A percentile compares a stretch with the other conserved stretches of the same genome.
Conservation (phyloP, 2,113 vertebrate genomes). For the Callorhinus ursinus region DNA sequence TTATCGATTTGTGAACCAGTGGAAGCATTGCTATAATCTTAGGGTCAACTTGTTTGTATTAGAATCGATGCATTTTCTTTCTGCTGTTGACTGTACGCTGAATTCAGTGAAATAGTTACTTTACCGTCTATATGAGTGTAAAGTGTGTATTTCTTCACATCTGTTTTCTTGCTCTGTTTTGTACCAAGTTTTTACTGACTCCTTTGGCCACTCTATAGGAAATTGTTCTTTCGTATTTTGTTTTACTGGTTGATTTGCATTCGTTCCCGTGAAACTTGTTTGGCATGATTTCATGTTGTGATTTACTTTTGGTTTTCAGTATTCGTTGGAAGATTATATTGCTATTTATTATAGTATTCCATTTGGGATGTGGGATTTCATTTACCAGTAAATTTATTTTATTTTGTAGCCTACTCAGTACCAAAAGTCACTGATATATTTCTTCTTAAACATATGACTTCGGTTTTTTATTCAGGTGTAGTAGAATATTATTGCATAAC, state of each 20-base stretch:
- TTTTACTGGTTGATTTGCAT: not conserved
- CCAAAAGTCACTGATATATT: not conserved
- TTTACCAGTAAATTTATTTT: not conserved
- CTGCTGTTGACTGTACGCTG: not conserved
- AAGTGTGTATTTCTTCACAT: not conserved
- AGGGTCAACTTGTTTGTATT: not conserved
- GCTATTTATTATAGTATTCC: not conserved
- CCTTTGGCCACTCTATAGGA: not conserved
- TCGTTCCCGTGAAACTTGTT: not conserved
- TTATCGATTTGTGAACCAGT: fast-evolving
- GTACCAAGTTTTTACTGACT: not conserved
- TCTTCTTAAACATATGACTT: not conserved
- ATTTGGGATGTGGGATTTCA: not conserved
- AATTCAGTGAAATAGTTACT: not conserved
- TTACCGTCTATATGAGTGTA: not conserved
- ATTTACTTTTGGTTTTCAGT: not conserved
- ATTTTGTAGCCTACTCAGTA: not conserved
- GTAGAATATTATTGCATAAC: not conserved
- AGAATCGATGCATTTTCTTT: not conserved
- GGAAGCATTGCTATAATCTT: not conserved
- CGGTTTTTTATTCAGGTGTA: not conserved
- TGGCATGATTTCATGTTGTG: not conserved
- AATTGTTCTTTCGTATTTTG: not conserved
- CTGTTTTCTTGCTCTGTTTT: not conserved
- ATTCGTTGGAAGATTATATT: not conserved